Percentiles rank a stretch among this genome's conserved stretches.
Evolutionary conservation across 1,140 invertebrate species (phyloP).

Genomic region (Platyscapa corneri): DNA sequence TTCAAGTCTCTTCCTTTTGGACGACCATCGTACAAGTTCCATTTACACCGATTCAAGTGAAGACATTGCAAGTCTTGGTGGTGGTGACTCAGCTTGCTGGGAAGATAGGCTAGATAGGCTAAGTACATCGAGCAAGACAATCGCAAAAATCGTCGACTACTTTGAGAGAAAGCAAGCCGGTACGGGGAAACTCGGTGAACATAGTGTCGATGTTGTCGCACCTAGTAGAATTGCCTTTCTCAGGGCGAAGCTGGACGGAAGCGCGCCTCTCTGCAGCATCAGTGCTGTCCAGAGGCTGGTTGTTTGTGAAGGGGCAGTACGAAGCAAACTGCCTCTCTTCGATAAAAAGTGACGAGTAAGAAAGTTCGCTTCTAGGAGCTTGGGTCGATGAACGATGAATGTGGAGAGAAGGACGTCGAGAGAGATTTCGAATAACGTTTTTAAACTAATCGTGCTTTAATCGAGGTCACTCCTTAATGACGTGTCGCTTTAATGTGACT

Average conservation of each 20-base stretch:
- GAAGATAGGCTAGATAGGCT: conserved; percentile 78
- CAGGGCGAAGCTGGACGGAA: conserved; percentile 67
- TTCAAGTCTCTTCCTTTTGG: conserved; percentile 77
- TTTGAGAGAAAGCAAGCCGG: conserved; percentile 83
- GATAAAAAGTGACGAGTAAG: conserved; percentile 79
- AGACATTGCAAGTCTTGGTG: conserved; percentile 86
- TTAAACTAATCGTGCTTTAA: neutral
- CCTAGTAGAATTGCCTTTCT: conserved; percentile 67
- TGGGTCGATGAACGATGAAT: neutral
- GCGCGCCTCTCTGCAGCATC: conserved; percentile 66
- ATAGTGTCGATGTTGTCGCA: conserved; percentile 57
- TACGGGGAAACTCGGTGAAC: conserved; percentile 61
- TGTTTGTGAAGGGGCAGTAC: conserved; percentile 87
- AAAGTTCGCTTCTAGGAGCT: neutral
- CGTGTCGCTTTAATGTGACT: neutral
- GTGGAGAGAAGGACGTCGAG: conserved; percentile 1
- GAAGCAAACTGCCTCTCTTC: conserved; percentile 88
- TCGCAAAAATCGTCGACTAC: conserved; percentile 90
- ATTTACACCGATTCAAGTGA: conserved; percentile 91
- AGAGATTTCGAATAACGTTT: neutral
- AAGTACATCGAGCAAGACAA: conserved; percentile 79
- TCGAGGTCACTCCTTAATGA: neutral
- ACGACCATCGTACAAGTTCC: conserved; percentile 84
- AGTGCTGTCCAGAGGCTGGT: conserved; percentile 78
- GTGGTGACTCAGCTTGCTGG: conserved; percentile 82